These are phyloP conservation scores for Corapipo altera DNA, from an alignment of 2,113 vertebrate genomes.

Conservation along the genomic window DNA sequence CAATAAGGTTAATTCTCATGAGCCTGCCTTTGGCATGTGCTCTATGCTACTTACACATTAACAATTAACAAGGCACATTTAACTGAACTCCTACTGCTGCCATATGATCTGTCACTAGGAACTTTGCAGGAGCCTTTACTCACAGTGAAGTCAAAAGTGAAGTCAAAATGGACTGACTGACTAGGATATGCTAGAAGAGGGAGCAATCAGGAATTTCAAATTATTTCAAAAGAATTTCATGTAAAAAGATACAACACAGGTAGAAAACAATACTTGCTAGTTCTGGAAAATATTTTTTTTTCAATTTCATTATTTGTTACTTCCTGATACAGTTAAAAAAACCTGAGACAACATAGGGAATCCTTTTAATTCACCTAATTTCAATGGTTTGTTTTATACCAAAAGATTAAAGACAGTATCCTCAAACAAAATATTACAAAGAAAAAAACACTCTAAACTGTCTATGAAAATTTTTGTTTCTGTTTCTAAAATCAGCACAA, in stretches of 20 bases:
- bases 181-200: not conserved
- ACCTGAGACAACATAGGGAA: not conserved
- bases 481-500: not conserved
- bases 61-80: slow-evolving; percentile 67
- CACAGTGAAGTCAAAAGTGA: slow-evolving; percentile 7
- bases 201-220: not conserved
- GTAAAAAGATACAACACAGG: not conserved
- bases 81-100: slow-evolving; percentile 39
- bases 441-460: not conserved
- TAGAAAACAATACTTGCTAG: not conserved
- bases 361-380: not conserved
- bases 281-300: not conserved
- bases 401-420: not conserved
- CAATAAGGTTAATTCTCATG: slow-evolving; percentile 37
- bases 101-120: slow-evolving; percentile 37
- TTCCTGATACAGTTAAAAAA: not conserved
- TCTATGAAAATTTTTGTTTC: not conserved
- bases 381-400: not conserved
- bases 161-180: not conserved
- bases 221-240: not conserved
- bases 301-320: not conserved
- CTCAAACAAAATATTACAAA: not conserved
- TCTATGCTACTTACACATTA: slow-evolving; percentile 62
- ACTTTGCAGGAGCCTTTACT: slow-evolving; percentile 61
- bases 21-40: slow-evolving; percentile 33